Evolutionary conservation across 1,140 invertebrate genomes (phyloP), one percentile per base, ranked within the genome.

Genomic region (Penaeus indicus): DNA sequence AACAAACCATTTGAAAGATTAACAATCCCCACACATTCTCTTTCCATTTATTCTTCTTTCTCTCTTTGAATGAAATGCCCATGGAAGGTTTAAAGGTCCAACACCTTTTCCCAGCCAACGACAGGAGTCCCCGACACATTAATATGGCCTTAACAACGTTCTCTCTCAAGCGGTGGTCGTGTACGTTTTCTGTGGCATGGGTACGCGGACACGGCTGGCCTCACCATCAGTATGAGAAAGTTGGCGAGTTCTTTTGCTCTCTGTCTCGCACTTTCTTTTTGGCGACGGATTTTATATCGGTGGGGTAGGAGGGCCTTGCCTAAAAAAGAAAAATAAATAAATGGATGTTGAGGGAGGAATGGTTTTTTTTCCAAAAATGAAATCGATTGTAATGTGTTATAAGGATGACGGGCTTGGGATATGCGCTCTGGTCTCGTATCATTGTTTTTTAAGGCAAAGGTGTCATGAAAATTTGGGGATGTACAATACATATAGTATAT

Each of bases 171-270:
- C 38, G 67, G 42, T n/a, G 38, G 62, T 81, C 47, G 27, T 32
- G 85, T 81, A 69, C 85, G 85, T 86, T 86, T 86, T 86, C 85
- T 86, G 61, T 81, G 78, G 63, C 60, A n/a, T 22, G 11, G 32
- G 38, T 16, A 38, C 69, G 61, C 21, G 84, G 47, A 69, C 25
- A 54, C 54, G 54, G 54, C 54, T 16, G 4, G 16, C 54, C 11
- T 54, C 54, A 16, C 54, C 54, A 54, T 54, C 54, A 54, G 16
- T 54, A 54, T 54, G 16, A 54, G 54, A 54, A 54, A 54, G 72
- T 19, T 75, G 72, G 72, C 7, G n/a, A 32, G 42, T 32, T 27
- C 42, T 32, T 75, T 27, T 25, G 27, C 54, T 81, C 54, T 84
- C 32, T 38, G 5, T 69, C 82, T 42, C 63, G 4, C 32, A 25